A percentile compares a stretch with the other conserved stretches of the same genome.
These are phyloP conservation scores for Hemicrepidius hirtus DNA, from an alignment of 2,888 invertebrate genomes.

Conservation along the genomic window DNA sequence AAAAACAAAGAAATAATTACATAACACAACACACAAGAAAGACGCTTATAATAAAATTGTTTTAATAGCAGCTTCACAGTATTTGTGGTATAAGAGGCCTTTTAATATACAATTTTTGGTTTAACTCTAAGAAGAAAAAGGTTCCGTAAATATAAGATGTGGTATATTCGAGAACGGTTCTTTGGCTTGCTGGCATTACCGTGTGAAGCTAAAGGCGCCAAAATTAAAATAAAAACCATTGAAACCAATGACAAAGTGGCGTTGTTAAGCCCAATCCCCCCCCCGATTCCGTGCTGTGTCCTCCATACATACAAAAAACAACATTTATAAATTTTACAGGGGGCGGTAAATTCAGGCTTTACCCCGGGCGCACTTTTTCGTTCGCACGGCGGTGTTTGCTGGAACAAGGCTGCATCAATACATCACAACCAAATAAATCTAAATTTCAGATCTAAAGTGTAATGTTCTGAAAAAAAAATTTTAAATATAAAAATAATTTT, in stretches of 20 bases:
- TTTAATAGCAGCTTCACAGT: conserved; percentile 16
- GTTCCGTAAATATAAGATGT: conserved; percentile 2
- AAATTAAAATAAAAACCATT: too few species aligned
- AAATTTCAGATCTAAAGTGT: conserved; percentile 8
- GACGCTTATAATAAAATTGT: background rate
- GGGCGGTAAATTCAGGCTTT: too few species aligned
- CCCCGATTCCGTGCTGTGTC: too few species aligned
- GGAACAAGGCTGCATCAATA: conserved; percentile 18
- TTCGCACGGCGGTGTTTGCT: too few species aligned
- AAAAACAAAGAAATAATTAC: conserved; percentile 2
- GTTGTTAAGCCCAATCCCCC: too few species aligned
- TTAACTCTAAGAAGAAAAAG: conserved; percentile 9
- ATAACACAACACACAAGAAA: conserved; percentile 1
- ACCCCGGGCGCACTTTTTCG: too few species aligned
- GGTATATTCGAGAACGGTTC: conserved; percentile 17
- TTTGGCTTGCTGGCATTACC: too few species aligned
- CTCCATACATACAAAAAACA: too few species aligned
- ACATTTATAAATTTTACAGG: too few species aligned
- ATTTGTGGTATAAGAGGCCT: background rate
- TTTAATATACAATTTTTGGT: background rate
- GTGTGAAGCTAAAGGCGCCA: too few species aligned
- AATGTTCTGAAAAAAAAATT: background rate
- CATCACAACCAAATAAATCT: conserved; percentile 35
- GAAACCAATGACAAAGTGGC: too few species aligned
- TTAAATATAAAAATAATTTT: conserved; percentile 81